Base-by-base conservation (phyloP, 2,797 vertebrate genomes). In the Etheostoma perlongum region DNA sequence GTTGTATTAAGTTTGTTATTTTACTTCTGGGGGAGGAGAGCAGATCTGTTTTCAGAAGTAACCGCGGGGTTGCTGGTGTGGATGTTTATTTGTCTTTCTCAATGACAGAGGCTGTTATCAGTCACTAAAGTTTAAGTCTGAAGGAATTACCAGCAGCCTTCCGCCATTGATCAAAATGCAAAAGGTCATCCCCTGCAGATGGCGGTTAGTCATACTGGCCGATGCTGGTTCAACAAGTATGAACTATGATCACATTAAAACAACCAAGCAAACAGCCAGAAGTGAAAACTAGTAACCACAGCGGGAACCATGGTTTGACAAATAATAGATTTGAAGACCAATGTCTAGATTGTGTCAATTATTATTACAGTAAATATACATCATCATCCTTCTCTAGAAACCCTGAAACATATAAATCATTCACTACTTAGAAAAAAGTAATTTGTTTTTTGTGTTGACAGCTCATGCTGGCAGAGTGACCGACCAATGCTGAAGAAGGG, bases 61-160 rank as follows among this genome's bases (percentile, higher is more conserved):
- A 72, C 88, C 47, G 47, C 65, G 18, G 91, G 91, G 85, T 58
- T 76, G 68, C 80, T 76, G 67, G 44, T 46, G 53, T 60, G 72
- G 78, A 88, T 88, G 92, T 91, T 89, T 94, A 89, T 93, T 93
- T 94, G 79, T 92, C 87, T 93, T 93, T 88, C 77, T 72, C 73
- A 72, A 53, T 87, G 88, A 89, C 87, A 88, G 78, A 82, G 77
- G 76, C 84, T 89, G 83, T 90, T 90, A 86, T 91, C 91, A 89
- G 84, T 85, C 88, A 78, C 68, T 74, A n/a, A 48, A 74, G 63
- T 76, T 83, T 49, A 69, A 75, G 44, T 72, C 69, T 47, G 58
- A 70, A 73, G 65, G 72, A 91, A 83, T 89, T 71, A 85, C 74
- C 70, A 19, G 51, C 79, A 64, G 67, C 60, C 66, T 73, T 83